phyloP scores from a whole-genome alignment of 2,888 invertebrate species.

The Macrosoma leucophasiata region DNA sequence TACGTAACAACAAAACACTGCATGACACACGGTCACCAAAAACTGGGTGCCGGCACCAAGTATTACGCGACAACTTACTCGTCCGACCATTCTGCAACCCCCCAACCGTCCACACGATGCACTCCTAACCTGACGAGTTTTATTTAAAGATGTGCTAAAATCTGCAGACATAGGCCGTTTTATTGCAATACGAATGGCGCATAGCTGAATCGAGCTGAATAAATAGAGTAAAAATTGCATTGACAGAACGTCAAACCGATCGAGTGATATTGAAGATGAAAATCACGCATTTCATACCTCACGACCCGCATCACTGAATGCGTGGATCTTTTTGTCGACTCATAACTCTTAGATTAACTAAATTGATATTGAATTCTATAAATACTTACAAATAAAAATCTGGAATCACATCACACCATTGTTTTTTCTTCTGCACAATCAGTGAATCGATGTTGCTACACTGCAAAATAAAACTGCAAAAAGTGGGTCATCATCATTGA shows the following conservation, averaged over 20 bases:
- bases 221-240: constrained; percentile 67
- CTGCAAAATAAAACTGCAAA: constrained; percentile 39
- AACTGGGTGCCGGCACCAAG: constrained; percentile 54
- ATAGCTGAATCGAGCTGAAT: constrained; percentile 67
- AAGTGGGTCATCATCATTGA: constrained; percentile 53
- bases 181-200: constrained; percentile 70
- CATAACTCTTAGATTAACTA: constrained; percentile 50
- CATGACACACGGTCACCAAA: constrained; percentile 41
- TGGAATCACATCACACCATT: constrained; percentile 77
- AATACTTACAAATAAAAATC: constrained; percentile 77
- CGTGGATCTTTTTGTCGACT: constrained; percentile 44
- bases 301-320: constrained; percentile 39
- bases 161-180: constrained; percentile 52
- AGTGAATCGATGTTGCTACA: constrained; percentile 61
- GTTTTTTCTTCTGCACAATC: constrained; percentile 75
- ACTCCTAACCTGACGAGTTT: constrained; percentile 39
- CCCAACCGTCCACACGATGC: constrained; percentile 40
- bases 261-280: constrained; percentile 38
- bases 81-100: constrained; percentile 36
- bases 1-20: constrained; percentile 41
- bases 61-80: constrained; percentile 37
- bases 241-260: constrained; percentile 64
- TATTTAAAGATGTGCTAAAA: constrained; percentile 52
- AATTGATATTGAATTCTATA: constrained; percentile 68
- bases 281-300: constrained; percentile 46